A percentile compares a stretch with the other conserved stretches of the same genome.
These are phyloP conservation scores for Acanthiza pusilla DNA, from an alignment of 2,797 vertebrate species.

Conservation along the genomic window DNA sequence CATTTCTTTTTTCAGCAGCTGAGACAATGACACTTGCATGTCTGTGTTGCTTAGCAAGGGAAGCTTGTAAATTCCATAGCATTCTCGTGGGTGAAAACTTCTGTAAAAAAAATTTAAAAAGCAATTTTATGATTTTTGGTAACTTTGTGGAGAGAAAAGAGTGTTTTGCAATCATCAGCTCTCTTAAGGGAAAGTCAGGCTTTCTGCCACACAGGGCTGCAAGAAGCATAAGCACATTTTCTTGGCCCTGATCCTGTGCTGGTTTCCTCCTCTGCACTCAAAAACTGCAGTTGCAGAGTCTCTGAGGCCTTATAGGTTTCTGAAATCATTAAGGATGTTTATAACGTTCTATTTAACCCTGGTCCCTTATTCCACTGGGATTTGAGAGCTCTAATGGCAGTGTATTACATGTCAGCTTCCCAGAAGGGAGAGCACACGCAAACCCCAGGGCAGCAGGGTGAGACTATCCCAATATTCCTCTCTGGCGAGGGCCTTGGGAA, in stretches of 20 bases:
- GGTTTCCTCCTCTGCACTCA: neutral
- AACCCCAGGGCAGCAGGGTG: neutral
- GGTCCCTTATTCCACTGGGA: neutral
- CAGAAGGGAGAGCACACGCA: neutral
- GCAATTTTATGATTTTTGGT: neutral
- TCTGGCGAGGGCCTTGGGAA: neutral
- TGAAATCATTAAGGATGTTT: neutral
- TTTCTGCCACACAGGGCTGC: neutral
- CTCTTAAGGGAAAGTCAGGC: neutral
- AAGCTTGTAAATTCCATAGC: neutral
- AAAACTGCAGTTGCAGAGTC: neutral
- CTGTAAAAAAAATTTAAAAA: neutral
- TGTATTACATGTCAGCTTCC: neutral
- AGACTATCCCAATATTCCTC: neutral
- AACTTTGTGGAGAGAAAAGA: neutral
- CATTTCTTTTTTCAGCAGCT: neutral
- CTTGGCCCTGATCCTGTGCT: neutral
- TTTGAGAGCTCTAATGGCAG: neutral
- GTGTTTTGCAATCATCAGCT: neutral
- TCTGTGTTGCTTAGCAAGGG: neutral
- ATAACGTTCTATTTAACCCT: neutral
- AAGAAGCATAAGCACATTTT: neutral
- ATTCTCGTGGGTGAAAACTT: neutral
- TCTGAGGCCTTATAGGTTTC: neutral
- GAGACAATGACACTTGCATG: neutral